Evolutionary conservation across 2,888 invertebrate species (phyloP).

Genomic region (Mesorhabditis belari): DNA sequence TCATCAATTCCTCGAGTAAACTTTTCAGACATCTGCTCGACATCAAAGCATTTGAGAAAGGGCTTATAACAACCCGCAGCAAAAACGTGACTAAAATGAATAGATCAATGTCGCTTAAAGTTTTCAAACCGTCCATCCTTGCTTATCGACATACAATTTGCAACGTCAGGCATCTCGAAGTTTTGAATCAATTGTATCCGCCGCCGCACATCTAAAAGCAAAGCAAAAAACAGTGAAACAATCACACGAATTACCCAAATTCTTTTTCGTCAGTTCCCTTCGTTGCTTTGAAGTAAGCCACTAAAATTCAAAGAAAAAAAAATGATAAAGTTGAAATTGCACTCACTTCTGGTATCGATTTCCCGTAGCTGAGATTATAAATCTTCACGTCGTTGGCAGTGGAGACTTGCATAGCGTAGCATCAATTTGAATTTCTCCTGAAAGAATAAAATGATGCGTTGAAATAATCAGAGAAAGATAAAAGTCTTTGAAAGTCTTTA

Average conservation of each 20-base stretch:
- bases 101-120: background rate
- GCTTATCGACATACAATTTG: conserved; percentile 74
- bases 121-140: conserved; percentile 85
- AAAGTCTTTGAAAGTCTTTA: too few relatives aligned
- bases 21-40: conserved; percentile 86
- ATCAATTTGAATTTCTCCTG: too few relatives aligned
- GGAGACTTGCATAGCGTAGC: conserved; percentile 48
- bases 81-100: background rate
- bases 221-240: background rate
- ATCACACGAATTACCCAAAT: conserved; percentile 63
- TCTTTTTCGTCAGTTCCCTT: conserved; percentile 55
- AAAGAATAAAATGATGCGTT: too few relatives aligned
- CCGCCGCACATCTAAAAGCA: conserved; percentile 68
- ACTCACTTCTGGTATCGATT: conserved; percentile 90
- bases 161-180: conserved; percentile 92
- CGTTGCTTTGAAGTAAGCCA: conserved; percentile 57
- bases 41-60: conserved; percentile 87
- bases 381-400: conserved; percentile 85
- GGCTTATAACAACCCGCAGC: conserved; percentile 74
- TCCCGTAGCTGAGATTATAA: conserved; percentile 91
- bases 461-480: too few relatives aligned
- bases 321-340: background rate
- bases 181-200: conserved; percentile 95
- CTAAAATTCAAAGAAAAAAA: conserved; percentile 39
- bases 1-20: conserved; percentile 96